phyloP scores from a whole-genome alignment of 2,888 invertebrate species.

The Venusia cambrica region DNA sequence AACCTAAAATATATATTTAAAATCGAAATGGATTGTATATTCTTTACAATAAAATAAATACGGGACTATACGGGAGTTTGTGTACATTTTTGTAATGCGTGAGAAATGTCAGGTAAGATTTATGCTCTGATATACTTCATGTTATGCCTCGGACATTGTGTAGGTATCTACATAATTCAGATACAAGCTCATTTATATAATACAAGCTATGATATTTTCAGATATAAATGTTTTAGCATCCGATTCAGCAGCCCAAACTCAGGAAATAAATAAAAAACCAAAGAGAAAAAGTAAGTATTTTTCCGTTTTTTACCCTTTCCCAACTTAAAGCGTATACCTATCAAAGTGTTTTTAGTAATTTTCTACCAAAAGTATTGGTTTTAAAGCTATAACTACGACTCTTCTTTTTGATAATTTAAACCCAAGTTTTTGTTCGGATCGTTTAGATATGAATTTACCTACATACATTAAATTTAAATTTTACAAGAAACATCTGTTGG shows the following conservation, averaged over 20 bases:
- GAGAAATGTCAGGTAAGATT: conserved; percentile 58
- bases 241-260: conserved; percentile 52
- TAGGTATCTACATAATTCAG: too few relatives aligned
- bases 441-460: too few relatives aligned
- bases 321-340: too few relatives aligned
- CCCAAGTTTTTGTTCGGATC: too few relatives aligned
- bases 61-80: conserved; percentile 31
- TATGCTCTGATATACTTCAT: conserved; percentile 2
- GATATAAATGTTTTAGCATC: conserved; percentile 35
- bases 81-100: conserved; percentile 52
- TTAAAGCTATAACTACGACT: too few relatives aligned
- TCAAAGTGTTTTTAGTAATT: too few relatives aligned
- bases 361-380: too few relatives aligned
- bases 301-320: too few relatives aligned
- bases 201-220: conserved; percentile 4
- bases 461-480: too few relatives aligned
- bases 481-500: too few relatives aligned
- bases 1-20: conserved; percentile 40
- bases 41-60: conserved; percentile 36
- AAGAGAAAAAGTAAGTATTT: conserved; percentile 56
- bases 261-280: conserved; percentile 46
- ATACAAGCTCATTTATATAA: background rate
- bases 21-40: conserved; percentile 53
- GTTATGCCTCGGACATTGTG: too few relatives aligned
- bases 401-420: too few relatives aligned